A percentile compares a stretch with the other conserved stretches of the same genome.
Conservation (phyloP, 1,140 invertebrate genomes). For the Acromyrmex charruanus region DNA sequence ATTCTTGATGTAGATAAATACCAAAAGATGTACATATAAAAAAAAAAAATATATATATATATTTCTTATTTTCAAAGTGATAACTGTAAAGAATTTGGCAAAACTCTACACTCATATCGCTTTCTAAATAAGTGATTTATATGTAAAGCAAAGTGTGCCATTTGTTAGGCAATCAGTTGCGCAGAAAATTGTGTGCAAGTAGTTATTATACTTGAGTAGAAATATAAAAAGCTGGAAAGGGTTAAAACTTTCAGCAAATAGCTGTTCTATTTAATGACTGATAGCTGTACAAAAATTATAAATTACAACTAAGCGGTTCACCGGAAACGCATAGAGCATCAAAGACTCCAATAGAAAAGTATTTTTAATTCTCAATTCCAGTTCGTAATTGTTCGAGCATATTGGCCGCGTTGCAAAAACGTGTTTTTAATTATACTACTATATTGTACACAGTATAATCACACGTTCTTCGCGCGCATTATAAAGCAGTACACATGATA, state of each 20-base stretch:
- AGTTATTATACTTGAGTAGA: constrained; percentile 34
- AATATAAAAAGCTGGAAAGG: constrained; percentile 37
- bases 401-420: neutral
- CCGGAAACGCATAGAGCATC: constrained; percentile 15
- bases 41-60: neutral
- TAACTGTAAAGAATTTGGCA: neutral
- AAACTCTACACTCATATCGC: neutral
- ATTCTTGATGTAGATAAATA: constrained; percentile 37
- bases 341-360: constrained; percentile 59
- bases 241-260: constrained; percentile 33
- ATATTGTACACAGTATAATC: constrained; percentile 20
- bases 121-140: constrained; percentile 35
- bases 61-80: constrained; percentile 27
- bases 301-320: constrained; percentile 16
- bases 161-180: neutral
- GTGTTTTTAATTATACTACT: constrained; percentile 16
- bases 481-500: constrained; percentile 43
- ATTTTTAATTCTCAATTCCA: constrained; percentile 69
- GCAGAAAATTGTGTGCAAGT: neutral
- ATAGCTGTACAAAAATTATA: constrained; percentile 12
- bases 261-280: constrained; percentile 42
- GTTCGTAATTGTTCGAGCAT: constrained; percentile 24
- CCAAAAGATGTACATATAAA: constrained; percentile 18
- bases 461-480: constrained; percentile 19
- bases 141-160: constrained; percentile 23